A percentile compares a stretch with the other conserved stretches of the same genome.
These are phyloP conservation scores for Orchesella flavescens DNA, from an alignment of 2,888 invertebrate genomes.

Conservation along the genomic window DNA sequence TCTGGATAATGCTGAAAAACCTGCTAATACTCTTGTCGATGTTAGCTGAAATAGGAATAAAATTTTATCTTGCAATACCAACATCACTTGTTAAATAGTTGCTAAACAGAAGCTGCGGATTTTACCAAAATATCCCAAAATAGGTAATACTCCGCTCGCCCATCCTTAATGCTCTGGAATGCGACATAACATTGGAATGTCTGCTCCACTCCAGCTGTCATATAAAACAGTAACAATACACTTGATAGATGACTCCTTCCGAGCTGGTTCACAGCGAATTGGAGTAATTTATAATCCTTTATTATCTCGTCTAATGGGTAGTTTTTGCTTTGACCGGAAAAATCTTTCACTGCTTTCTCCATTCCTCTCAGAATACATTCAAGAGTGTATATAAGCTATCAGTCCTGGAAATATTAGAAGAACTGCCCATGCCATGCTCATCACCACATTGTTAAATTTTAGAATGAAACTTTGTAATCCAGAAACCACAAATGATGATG, in stretches of 20 bases:
- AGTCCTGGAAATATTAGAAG: background rate
- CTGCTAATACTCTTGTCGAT: background rate
- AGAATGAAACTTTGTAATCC: background rate
- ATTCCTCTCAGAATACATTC: background rate
- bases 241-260: too few relatives aligned
- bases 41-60: background rate
- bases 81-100: too few relatives aligned
- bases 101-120: too few relatives aligned
- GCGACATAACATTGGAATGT: too few relatives aligned
- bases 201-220: too few relatives aligned
- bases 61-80: too few relatives aligned
- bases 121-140: too few relatives aligned
- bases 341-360: background rate
- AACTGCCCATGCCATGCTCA: background rate
- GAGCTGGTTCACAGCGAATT: background rate
- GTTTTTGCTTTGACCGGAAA: background rate
- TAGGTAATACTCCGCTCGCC: too few relatives aligned
- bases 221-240: too few relatives aligned
- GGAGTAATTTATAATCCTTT: background rate
- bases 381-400: background rate
- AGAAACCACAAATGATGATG: too few relatives aligned
- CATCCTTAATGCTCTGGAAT: too few relatives aligned
- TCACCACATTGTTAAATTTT: background rate
- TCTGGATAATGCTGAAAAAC: background rate
- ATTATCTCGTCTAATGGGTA: background rate